phyloP scores from a whole-genome alignment of 2,113 vertebrate species.

The Prionailurus bengalensis region DNA sequence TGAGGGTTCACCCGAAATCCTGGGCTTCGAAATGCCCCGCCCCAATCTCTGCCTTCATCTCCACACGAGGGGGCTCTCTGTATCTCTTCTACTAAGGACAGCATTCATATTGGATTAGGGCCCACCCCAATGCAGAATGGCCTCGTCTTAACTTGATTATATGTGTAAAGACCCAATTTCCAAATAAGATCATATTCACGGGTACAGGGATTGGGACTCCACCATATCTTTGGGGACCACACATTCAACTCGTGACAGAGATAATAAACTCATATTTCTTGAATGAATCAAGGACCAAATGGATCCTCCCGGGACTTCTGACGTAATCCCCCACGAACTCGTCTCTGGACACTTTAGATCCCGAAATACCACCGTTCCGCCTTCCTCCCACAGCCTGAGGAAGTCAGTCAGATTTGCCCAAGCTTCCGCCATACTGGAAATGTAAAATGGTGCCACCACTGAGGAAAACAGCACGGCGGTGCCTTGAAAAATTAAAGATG shows the following conservation, averaged over 20 bases:
- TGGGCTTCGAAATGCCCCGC: rapidly evolving
- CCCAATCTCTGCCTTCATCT: not conserved
- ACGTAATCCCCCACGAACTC: rapidly evolving
- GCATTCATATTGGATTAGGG: no score
- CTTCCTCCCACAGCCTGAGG: not conserved
- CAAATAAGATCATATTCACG: not conserved
- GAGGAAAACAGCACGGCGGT: not conserved
- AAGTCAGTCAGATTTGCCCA: not conserved
- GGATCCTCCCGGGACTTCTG: not conserved
- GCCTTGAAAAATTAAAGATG: not conserved
- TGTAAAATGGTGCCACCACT: not conserved
- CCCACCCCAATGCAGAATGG: no score
- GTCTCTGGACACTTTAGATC: not conserved
- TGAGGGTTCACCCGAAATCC: not conserved
- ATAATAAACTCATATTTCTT: not conserved
- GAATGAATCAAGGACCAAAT: not conserved
- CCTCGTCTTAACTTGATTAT: not conserved
- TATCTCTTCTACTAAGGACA: not conserved
- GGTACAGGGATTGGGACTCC: not conserved
- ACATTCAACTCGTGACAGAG: not conserved
- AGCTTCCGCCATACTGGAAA: rapidly evolving
- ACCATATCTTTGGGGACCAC: no score
- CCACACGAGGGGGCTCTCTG: rapidly evolving
- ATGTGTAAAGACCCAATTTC: not conserved
- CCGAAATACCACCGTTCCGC: rapidly evolving